Evolutionary conservation across 2,888 invertebrate species (phyloP).

Genomic region (Coenonympha glycerion): DNA sequence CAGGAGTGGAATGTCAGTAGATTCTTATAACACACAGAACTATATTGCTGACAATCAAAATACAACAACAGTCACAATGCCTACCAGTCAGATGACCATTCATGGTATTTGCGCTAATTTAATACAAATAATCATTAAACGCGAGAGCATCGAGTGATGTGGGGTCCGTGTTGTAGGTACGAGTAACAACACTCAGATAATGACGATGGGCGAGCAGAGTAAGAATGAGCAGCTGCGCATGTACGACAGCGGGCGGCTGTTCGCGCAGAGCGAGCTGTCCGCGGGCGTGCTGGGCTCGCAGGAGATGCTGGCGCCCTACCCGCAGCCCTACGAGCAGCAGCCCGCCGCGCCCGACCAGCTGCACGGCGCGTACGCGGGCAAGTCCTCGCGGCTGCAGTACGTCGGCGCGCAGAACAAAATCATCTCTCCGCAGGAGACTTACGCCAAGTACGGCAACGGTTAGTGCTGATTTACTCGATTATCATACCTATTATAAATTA

Average conservation of each 20-base stretch:
- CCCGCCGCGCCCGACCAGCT: conserved; percentile 39
- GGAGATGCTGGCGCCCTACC: conserved; percentile 52
- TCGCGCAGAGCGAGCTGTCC: conserved; percentile 55
- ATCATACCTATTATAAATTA: no score
- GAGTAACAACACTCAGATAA: conserved; percentile 62
- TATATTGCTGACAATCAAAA: conserved; percentile 47
- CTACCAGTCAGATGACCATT: conserved; percentile 66
- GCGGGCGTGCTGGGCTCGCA: conserved; percentile 52
- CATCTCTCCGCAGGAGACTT: conserved; percentile 50
- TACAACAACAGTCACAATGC: conserved; percentile 51
- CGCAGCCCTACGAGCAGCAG: conserved; percentile 47
- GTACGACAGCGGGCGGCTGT: conserved; percentile 57
- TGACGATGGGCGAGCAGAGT: conserved; percentile 53
- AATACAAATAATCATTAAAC: conserved; percentile 2
- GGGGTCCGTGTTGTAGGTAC: conserved; percentile 44
- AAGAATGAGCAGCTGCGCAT: conserved; percentile 65
- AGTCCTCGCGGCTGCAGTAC: conserved; percentile 49
- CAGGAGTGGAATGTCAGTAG: conserved; percentile 61
- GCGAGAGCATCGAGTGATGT: background rate
- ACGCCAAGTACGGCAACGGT: conserved; percentile 60
- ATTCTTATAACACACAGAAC: conserved; percentile 51
- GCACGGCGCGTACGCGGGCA: conserved; percentile 44
- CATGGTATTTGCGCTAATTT: conserved; percentile 45
- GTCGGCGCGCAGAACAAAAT: conserved; percentile 52
- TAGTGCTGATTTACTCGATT: conserved; percentile 19